Evolutionary conservation across 2,797 vertebrate genomes (phyloP).

Genomic region (Acropternis orthonyx): DNA sequence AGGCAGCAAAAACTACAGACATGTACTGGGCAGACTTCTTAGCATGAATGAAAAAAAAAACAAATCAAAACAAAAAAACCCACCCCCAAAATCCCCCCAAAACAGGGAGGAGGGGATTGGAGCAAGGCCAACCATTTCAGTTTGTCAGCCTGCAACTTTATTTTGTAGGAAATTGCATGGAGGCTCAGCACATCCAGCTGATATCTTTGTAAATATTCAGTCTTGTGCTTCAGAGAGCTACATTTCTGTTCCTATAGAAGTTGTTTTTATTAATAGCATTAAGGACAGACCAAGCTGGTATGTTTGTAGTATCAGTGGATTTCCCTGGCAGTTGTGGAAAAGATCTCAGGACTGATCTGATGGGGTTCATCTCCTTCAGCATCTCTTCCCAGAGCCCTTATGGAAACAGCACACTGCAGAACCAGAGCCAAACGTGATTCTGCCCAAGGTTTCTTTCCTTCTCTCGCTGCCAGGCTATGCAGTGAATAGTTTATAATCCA

Average conservation of each 20-base stretch:
- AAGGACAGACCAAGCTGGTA: background rate
- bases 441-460: background rate
- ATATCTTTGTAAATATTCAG: background rate
- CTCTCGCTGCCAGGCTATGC: background rate
- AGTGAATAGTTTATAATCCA: background rate
- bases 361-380: background rate
- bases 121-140: background rate
- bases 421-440: background rate
- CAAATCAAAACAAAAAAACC: background rate
- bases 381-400: background rate
- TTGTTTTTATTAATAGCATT: background rate
- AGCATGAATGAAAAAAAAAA: background rate
- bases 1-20: background rate
- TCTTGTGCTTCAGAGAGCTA: background rate
- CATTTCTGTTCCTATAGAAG: background rate
- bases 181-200: background rate
- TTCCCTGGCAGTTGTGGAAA: background rate
- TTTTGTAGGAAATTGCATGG: background rate
- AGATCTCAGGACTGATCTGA: background rate
- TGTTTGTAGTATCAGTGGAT: background rate
- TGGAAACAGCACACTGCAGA: background rate
- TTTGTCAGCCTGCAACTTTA: background rate
- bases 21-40: background rate
- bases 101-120: rapidly evolving
- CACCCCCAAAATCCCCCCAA: background rate